Base-by-base conservation (phyloP, 2,797 vertebrate species). In the Malacoraja senta region DNA sequence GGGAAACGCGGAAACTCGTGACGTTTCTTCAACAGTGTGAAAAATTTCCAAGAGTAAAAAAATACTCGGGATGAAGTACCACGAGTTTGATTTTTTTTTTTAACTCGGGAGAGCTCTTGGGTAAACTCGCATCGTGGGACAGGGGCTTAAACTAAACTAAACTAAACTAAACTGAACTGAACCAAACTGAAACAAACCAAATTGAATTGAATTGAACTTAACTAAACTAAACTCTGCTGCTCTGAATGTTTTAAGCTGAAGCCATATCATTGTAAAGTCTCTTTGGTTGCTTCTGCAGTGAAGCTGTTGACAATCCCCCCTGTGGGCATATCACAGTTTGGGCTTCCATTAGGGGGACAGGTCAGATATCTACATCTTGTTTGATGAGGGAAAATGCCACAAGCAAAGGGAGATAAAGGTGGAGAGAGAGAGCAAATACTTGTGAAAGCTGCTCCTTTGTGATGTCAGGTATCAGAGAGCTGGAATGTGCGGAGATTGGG, bases 341-440 rank as follows among this genome's bases (percentile, higher is more conserved):
- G 44, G 24, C 44, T 76, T 74, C 90, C 90, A 76, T 92, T 92
- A 58, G 38, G 4, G 21, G 71, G 78, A 93, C 93, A 94, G 95
- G 94, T 95, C 94, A 95, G 93, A 94, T 94, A 93, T 61, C 94
- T 94, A 9, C 17, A 0, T 68, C 84, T 88, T 88, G 84, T 94
- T 93, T 94, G 94, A 94, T 93, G 94, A 94, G 94, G 93, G 94
- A 93, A 93, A 95, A 93, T 0, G 94, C 94, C 94, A 93, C 94
- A 94, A 94, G 94, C 94, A 44, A 44, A 93, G 63, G 38, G 81
- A 93, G 77, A 93, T 80, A 93, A 71, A 71, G 38, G 68, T 71
- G 72, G 53, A 83, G 53, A 63, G 68, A 58, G 32, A 72, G 38
- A 72, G 93, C 68, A 93, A 81, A 93, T 44, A 93, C 68, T 93